Evolutionary conservation across 2,888 invertebrate genomes (phyloP).

Genomic region (Morpho achilles): DNA sequence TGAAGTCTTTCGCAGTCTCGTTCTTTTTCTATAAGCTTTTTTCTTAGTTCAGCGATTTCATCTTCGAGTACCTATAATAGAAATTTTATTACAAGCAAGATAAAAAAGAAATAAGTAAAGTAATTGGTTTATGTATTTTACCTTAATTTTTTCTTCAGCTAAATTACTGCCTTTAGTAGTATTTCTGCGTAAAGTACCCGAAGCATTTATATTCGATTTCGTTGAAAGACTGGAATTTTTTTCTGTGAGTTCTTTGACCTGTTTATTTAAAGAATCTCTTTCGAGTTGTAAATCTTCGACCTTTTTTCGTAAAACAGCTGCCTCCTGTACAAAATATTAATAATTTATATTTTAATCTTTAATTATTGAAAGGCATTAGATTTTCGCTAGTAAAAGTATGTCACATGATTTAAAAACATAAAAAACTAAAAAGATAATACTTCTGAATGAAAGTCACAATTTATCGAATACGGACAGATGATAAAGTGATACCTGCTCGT

Average conservation of each 20-base stretch:
- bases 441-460: no score
- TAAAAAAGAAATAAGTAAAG: not conserved
- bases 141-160: conserved; percentile 84
- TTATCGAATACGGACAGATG: not conserved
- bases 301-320: conserved; percentile 88
- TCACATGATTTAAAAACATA: no score
- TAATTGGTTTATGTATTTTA: conserved; percentile 33
- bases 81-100: not conserved
- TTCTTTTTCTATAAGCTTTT: conserved; percentile 90
- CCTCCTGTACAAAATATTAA: conserved; percentile 77
- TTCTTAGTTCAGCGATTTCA: conserved; percentile 85
- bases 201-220: conserved; percentile 54
- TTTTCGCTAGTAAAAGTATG: no score
- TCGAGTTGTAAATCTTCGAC: conserved; percentile 91
- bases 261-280: conserved; percentile 84
- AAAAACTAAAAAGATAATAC: no score
- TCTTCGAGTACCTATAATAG: conserved; percentile 80
- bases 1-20: conserved; percentile 87
- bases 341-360: not conserved
- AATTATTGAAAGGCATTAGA: not conserved
- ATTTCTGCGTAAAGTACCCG: conserved; percentile 50
- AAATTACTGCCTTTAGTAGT: conserved; percentile 67
- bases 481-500: conserved; percentile 83
- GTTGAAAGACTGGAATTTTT: conserved; percentile 77
- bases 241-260: conserved; percentile 87